These are phyloP conservation scores for Jaculus jaculus DNA, from an alignment of 2,113 vertebrate species.

Conservation along the genomic window DNA sequence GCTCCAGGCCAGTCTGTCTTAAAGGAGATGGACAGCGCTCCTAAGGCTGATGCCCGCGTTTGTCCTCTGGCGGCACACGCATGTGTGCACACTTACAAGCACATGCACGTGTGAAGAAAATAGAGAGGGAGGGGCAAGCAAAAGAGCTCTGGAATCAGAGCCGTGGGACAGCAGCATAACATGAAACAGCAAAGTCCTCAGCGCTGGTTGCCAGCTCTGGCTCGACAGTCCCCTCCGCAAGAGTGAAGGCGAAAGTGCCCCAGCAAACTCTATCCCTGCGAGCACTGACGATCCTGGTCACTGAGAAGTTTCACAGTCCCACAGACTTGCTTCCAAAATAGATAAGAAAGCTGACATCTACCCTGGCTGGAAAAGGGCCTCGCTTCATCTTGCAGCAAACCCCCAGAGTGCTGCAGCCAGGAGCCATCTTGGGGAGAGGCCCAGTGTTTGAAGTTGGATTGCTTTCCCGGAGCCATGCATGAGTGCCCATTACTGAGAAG, in stretches of 20 bases:
- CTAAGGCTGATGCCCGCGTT: background rate
- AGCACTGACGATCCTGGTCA: background rate
- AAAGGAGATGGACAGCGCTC: background rate
- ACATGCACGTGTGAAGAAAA: background rate
- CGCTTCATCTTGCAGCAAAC: background rate
- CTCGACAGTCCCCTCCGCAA: background rate
- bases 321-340: background rate
- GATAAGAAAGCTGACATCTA: background rate
- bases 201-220: too few relatives aligned
- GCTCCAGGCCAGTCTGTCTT: background rate
- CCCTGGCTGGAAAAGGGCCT: background rate
- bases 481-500: background rate
- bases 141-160: background rate
- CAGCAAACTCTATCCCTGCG: background rate
- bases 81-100: background rate
- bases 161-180: background rate
- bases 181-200: background rate
- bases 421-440: background rate
- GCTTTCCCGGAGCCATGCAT: background rate
- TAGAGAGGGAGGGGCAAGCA: too few relatives aligned
- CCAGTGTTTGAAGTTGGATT: background rate
- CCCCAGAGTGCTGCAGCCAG: background rate
- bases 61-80: background rate
- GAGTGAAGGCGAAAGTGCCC: background rate
- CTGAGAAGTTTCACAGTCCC: background rate